These are phyloP conservation scores for Diloba caeruleocephala DNA, from an alignment of 2,888 invertebrate species.

Conservation along the genomic window DNA sequence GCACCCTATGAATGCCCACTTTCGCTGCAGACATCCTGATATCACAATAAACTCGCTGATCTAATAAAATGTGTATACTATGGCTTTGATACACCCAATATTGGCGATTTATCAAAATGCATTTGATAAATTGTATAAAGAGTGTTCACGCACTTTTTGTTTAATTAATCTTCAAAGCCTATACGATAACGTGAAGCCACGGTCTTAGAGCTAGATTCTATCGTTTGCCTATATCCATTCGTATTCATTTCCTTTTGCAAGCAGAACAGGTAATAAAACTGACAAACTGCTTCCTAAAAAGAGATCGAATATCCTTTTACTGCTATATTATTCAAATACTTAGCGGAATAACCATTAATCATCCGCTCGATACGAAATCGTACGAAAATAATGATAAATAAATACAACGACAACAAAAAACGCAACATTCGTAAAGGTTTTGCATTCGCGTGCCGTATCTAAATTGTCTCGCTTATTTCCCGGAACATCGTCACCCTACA, in stretches of 20 bases:
- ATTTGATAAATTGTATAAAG: too few relatives aligned
- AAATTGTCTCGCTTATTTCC: conserved; percentile 50
- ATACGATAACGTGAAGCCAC: conserved; percentile 16
- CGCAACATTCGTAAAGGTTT: conserved; percentile 20
- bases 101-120: too few relatives aligned
- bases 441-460: conserved; percentile 48
- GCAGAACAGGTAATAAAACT: conserved; percentile 31
- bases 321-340: conserved; percentile 30
- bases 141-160: too few relatives aligned
- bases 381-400: conserved; percentile 39
- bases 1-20: too few relatives aligned
- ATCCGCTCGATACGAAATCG: conserved; percentile 22
- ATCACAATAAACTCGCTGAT: too few relatives aligned
- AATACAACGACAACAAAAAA: conserved; percentile 29
- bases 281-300: conserved; percentile 42
- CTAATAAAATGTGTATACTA: too few relatives aligned
- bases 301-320: conserved; percentile 36
- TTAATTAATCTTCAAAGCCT: conserved; percentile 8
- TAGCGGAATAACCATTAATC: conserved; percentile 30
- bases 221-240: conserved; percentile 33
- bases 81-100: too few relatives aligned
- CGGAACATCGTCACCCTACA: conserved; percentile 58
- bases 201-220: conserved; percentile 7
- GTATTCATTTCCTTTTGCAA: conserved; percentile 17
- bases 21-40: too few relatives aligned